phyloP scores from a whole-genome alignment of 2,888 invertebrate genomes.

The Agrotis exclamationis region DNA sequence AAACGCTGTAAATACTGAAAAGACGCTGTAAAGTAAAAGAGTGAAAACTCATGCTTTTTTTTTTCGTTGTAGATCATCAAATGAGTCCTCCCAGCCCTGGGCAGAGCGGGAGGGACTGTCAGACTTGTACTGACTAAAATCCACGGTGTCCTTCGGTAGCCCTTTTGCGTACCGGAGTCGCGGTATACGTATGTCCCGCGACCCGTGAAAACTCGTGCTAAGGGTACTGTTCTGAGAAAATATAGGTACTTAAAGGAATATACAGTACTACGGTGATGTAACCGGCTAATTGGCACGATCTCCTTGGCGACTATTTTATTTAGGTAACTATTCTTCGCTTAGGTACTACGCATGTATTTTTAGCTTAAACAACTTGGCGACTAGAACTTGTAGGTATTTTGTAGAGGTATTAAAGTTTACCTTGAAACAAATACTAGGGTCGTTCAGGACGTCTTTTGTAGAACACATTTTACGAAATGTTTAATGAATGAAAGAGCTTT shows the following conservation, averaged over 20 bases:
- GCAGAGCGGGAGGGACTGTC: too few species aligned
- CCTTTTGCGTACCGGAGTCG: too few species aligned
- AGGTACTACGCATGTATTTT: slow-evolving; percentile 27
- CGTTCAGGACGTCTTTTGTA: slow-evolving; percentile 5
- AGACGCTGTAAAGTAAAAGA: too few species aligned
- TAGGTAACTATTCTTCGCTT: slow-evolving; percentile 20
- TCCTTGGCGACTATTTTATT: slow-evolving; percentile 48
- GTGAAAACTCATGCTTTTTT: too few species aligned
- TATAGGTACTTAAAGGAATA: slow-evolving; percentile 8
- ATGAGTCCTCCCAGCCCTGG: too few species aligned
- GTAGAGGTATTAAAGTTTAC: background rate
- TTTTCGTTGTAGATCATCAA: too few species aligned
- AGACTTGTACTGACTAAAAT: too few species aligned
- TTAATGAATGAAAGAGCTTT: slow-evolving; percentile 31
- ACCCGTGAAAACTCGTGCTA: too few species aligned
- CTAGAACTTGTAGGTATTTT: background rate
- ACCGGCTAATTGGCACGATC: slow-evolving; percentile 51
- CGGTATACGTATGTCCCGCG: too few species aligned
- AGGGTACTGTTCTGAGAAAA: too few species aligned
- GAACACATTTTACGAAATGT: slow-evolving; percentile 8
- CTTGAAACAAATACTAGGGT: slow-evolving; percentile 2
- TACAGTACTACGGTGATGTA: slow-evolving; percentile 41
- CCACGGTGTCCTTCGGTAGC: too few species aligned
- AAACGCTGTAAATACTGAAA: too few species aligned
- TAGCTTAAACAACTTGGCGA: background rate